Evolutionary conservation across 2,797 vertebrate genomes (phyloP).

Genomic region (Coracias cyanogaster): DNA sequence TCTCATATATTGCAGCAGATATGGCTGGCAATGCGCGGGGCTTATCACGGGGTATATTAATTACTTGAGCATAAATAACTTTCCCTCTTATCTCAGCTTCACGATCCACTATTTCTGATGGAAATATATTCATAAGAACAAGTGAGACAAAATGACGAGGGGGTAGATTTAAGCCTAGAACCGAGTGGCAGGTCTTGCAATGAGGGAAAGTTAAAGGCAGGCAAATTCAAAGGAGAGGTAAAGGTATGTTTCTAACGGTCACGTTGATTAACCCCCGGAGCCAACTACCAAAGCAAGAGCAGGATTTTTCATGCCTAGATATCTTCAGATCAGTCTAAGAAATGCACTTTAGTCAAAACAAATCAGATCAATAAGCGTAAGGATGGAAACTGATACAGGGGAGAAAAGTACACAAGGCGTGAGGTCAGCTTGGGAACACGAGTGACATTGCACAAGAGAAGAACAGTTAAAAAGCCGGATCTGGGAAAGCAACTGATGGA

Average conservation of each 20-base stretch:
- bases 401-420: not conserved
- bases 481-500: not conserved
- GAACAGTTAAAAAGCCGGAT: not conserved
- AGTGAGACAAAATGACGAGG: not conserved
- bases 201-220: not conserved
- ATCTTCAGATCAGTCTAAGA: not conserved
- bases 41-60: slow-evolving; percentile 47
- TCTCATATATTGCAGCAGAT: slow-evolving; percentile 6
- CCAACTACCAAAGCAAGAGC: not conserved
- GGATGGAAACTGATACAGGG: not conserved
- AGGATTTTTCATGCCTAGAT: not conserved
- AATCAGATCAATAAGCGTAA: not conserved
- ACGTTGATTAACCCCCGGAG: not conserved
- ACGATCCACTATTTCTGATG: not conserved
- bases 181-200: not conserved
- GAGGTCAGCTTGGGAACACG: not conserved
- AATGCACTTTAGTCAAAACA: not conserved
- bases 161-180: not conserved
- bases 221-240: not conserved
- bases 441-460: not conserved
- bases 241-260: not conserved
- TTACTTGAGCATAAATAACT: slow-evolving; percentile 49
- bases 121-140: not conserved
- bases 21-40: not conserved
- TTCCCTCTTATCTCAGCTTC: slow-evolving; percentile 1